Base-by-base conservation (phyloP, 2,113 vertebrate genomes). In the Salvelinus sp. region DNA sequence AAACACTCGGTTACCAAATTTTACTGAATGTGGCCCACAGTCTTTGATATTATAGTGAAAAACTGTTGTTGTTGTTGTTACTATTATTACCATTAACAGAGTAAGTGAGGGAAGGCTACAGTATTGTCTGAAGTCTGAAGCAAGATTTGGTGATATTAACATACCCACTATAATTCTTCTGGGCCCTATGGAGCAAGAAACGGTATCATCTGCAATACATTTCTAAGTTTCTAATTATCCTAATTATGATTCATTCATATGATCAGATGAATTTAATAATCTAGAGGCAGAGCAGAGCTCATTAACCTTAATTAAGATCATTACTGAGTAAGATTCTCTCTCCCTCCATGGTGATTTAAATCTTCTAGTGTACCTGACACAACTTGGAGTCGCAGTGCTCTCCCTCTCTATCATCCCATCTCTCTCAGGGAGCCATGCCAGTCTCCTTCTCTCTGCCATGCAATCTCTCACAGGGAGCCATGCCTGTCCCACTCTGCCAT, bases 301-400 rank as follows among this genome's bases (percentile, higher is more conserved):
- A 93, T 95, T 96, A 96, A 96, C 96, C 95, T 95, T 96, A 95
- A 96, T 97, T 96, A 96, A 93, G 93, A 94, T 96, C 94, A 95
- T 95, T 95, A 94, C 69, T 87, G 81, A 90, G 78, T 84, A 76
- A 88, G 89, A 90, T 88, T 92, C 90, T 89, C 89, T 86, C 83
- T 79, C 88, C 86, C 87, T 33, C 88, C 86, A 86, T 33, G 76
- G 80, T 75, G 86, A 77, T 90, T 91, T 91, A 90, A 91, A 91
- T 92, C 88, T 90, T 90, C 87, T 78, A 9, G 84, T 77, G 85
- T 85, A 90, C 86, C 89, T 89, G 91, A 90, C 90, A 87, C 83
- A 65, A 50, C 64, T 79, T 79, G 74, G 79, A 71, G 69, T 64
- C 14, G 50, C 69, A 70, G 47, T 25, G 77, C 70, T 68, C 38